Evolutionary conservation across 2,888 invertebrate genomes (phyloP).

Genomic region (Acanthosepion esculentum): DNA sequence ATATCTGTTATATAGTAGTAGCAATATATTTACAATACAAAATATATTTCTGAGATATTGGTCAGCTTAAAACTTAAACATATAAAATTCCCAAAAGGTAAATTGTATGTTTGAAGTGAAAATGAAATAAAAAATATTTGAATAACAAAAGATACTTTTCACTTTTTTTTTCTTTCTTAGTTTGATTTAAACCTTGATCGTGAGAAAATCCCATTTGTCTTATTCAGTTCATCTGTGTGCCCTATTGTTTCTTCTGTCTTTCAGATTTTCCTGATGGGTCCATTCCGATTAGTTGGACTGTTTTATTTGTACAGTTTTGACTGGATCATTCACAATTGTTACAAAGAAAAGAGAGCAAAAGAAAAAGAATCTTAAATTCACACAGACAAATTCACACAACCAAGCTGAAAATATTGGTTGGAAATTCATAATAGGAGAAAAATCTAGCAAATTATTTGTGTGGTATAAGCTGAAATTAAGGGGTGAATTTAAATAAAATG

Average conservation of each 20-base stretch:
- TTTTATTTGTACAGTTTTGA: constrained; percentile 82
- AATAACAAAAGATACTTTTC: too few relatives aligned
- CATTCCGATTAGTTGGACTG: constrained; percentile 82
- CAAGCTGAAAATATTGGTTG: background rate
- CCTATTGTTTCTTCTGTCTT: constrained; percentile 75
- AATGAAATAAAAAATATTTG: too few relatives aligned
- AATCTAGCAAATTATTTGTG: background rate
- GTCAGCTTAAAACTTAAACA: too few relatives aligned
- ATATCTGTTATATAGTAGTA: too few relatives aligned
- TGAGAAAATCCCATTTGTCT: too few relatives aligned
- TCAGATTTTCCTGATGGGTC: constrained; percentile 83
- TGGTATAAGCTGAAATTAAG: background rate
- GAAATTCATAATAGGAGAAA: background rate
- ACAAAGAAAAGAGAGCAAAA: constrained; percentile 58
- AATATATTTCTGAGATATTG: too few relatives aligned
- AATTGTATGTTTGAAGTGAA: too few relatives aligned
- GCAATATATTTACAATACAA: too few relatives aligned
- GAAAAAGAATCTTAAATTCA: constrained; percentile 10
- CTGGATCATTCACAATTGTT: constrained; percentile 80
- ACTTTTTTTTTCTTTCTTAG: too few relatives aligned
- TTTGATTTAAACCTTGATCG: too few relatives aligned
- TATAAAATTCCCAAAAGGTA: too few relatives aligned
- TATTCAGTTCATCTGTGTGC: too few relatives aligned
- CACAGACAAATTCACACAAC: background rate
- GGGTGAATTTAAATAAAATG: background rate